phyloP scores from a whole-genome alignment of 2,888 invertebrate species.

The Apeira syringaria region DNA sequence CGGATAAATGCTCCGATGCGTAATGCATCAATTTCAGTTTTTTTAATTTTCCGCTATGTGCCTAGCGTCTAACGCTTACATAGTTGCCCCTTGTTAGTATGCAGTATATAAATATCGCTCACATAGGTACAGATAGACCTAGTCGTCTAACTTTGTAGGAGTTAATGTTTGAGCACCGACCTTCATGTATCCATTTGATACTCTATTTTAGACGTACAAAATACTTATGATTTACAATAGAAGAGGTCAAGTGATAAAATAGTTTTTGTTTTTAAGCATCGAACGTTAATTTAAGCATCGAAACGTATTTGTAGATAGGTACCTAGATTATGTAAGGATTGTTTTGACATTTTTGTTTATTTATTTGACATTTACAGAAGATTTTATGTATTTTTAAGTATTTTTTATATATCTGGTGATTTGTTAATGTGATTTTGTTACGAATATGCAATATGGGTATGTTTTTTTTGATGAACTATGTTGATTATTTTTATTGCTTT shows the following conservation, averaged over 20 bases:
- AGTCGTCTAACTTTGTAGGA: background rate
- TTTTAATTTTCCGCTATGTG: no score
- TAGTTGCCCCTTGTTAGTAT: constrained; percentile 8
- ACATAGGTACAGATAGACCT: constrained; percentile 17
- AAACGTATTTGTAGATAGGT: constrained; percentile 47
- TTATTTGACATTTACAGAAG: constrained; percentile 25
- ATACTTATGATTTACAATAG: constrained; percentile 25
- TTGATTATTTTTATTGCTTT: constrained; percentile 8
- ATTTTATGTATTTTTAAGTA: constrained; percentile 22
- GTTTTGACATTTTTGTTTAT: constrained; percentile 32
- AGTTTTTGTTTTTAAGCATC: constrained; percentile 21
- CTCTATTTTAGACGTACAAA: constrained; percentile 28
- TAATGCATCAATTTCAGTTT: no score
- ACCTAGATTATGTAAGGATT: constrained; percentile 37
- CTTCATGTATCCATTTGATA: constrained; percentile 7
- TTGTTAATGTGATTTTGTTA: constrained; percentile 29
- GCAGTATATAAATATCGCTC: constrained; percentile 22
- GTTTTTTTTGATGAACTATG: constrained; percentile 8
- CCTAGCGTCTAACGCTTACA: constrained; percentile 1
- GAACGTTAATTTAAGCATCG: constrained; percentile 25
- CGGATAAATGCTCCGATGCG: no score
- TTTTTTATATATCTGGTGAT: constrained; percentile 20
- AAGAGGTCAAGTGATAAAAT: constrained; percentile 25
- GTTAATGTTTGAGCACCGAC: background rate
- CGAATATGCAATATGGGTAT: constrained; percentile 20